A percentile compares a stretch with the other conserved stretches of the same genome.
phyloP scores from a whole-genome alignment of 2,888 invertebrate species.

The Pelosia muscerda region DNA sequence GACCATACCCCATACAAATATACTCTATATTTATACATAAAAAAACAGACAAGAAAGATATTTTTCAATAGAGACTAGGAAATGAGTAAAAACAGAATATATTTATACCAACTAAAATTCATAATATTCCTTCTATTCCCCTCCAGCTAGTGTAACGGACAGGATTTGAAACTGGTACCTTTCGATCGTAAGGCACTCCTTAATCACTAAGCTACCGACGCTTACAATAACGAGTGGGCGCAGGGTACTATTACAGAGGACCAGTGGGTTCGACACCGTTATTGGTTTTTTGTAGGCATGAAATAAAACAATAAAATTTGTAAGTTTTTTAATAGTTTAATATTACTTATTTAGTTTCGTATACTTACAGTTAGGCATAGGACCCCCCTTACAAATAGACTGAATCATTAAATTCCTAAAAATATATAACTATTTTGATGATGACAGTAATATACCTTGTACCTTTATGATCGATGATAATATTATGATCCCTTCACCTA shows the following conservation, averaged over 20 bases:
- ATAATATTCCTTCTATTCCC: too few relatives aligned
- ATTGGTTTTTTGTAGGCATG: neutral
- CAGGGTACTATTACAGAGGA: too few relatives aligned
- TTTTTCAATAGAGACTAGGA: neutral
- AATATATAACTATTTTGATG: neutral
- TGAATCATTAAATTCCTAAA: neutral
- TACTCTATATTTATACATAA: neutral
- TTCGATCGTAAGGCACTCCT: too few relatives aligned
- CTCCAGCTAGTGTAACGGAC: too few relatives aligned
- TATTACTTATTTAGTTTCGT: slow-evolving; percentile 31
- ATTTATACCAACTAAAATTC: too few relatives aligned
- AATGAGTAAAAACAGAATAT: too few relatives aligned
- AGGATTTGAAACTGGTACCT: too few relatives aligned
- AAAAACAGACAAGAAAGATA: neutral
- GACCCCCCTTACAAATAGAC: slow-evolving; percentile 48
- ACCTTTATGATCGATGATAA: neutral
- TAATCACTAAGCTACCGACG: too few relatives aligned
- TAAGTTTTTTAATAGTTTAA: slow-evolving; percentile 4
- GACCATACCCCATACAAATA: too few relatives aligned
- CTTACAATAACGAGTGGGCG: too few relatives aligned
- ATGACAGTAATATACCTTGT: neutral
- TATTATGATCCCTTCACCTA: slow-evolving; percentile 7
- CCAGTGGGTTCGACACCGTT: neutral
- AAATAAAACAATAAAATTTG: slow-evolving; percentile 26
- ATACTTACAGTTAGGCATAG: slow-evolving; percentile 42